A percentile compares a stretch with the other conserved stretches of the same genome.
Evolutionary conservation across 1,140 invertebrate genomes (phyloP).

Genomic region (Varroa destructor): DNA sequence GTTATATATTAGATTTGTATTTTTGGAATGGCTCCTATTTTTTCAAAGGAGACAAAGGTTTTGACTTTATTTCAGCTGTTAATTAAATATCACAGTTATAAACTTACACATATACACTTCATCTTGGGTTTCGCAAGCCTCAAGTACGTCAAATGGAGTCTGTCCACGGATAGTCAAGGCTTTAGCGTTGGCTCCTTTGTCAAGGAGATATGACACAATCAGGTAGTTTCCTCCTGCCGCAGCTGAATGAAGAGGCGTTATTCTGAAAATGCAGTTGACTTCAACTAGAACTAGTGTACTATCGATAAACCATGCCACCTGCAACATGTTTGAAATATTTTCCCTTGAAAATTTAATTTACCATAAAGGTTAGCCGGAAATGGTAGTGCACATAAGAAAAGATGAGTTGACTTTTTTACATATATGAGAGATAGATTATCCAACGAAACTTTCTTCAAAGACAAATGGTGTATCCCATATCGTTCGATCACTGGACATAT

Average conservation of each 20-base stretch:
- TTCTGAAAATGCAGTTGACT: not conserved
- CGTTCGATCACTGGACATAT: too few species aligned
- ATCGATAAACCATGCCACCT: too few species aligned
- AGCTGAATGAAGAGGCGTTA: slow-evolving; percentile 17
- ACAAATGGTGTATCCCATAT: not conserved
- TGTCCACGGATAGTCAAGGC: slow-evolving; percentile 17
- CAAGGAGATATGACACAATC: slow-evolving; percentile 6
- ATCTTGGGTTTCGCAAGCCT: slow-evolving; percentile 21
- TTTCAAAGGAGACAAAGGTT: too few species aligned
- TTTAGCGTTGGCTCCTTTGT: slow-evolving; percentile 3
- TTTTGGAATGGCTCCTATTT: too few species aligned
- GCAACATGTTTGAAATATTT: too few species aligned
- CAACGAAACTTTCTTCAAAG: not conserved
- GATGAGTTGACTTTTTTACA: not conserved
- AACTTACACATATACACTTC: slow-evolving; percentile 20
- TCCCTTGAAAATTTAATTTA: too few species aligned
- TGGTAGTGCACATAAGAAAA: too few species aligned
- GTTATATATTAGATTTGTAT: too few species aligned
- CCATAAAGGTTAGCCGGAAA: too few species aligned
- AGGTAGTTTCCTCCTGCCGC: slow-evolving; percentile 10
- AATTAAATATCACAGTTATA: not conserved
- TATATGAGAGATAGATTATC: too few species aligned
- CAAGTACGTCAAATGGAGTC: slow-evolving; percentile 3
- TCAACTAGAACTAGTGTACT: too few species aligned
- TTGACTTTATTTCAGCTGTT: too few species aligned